Evolutionary conservation across 2,797 vertebrate species (phyloP), one percentile per base, ranked within the genome.

Genomic region (Phoeniculus purpureus): DNA sequence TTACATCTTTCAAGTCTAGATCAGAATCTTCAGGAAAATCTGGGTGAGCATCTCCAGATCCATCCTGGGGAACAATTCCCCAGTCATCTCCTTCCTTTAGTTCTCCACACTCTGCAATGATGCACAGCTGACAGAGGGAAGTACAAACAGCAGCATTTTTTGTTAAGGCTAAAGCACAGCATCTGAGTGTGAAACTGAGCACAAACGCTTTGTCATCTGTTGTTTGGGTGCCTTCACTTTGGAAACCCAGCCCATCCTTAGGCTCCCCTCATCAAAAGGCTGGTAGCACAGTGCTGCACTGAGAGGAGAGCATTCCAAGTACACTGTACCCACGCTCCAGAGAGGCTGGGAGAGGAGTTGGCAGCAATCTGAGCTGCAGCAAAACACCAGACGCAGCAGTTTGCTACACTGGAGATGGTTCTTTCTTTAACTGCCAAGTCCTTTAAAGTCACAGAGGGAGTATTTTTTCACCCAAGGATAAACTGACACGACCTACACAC

Each of bases 11-110:
- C 87, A 99, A 98, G 96, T 99, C 98, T 43, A 98, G 50, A 70
- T 99, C 98, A 0, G 98, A 98, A 94, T 99, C 99, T 93, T 99
- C 99, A 0, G 99, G 99, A 96, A 99, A 99, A 86, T 99, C 98
- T 56, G 99, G 98, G 75, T 99, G 96, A 89, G 85, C 66, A 84
- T 99, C 99, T 37, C 99, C 99, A 76, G 98, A 98, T 32, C 98
- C 98, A 58, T 99, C 99, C 11, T 79, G 94, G 5, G 97, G 96
- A 45, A 96, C 93, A 10, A 96, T 80, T 37, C 98, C 98, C 98
- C 98, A 99, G 4, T 98, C 97, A 91, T 99, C 99, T 40, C 98
- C 98, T 50, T 98, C 98, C 95, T 98, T 98, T 82, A 99, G 95
- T 89, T 99, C 98, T 56, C 99, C 99, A 72, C 99, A 99, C 65